These are phyloP conservation scores for Epizoanthus stellaris DNA, from an alignment of 92 coral and sea anemone species.

Conservation along the genomic window DNA sequence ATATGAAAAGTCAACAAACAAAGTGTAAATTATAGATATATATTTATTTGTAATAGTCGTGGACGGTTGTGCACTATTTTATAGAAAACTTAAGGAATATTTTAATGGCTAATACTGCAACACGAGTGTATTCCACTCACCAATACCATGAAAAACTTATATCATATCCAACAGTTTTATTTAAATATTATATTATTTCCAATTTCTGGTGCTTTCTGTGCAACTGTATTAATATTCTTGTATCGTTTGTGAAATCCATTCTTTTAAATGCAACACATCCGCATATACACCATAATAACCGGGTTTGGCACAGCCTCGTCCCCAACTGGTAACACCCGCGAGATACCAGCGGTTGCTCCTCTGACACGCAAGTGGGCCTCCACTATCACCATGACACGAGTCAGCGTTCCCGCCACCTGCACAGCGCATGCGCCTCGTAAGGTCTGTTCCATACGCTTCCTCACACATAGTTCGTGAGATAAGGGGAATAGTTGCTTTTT, in stretches of 20 bases:
- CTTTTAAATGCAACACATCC: slow-evolving; percentile 66
- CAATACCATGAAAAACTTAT: too few species aligned
- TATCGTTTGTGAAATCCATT: slow-evolving; percentile 67
- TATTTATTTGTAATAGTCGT: too few species aligned
- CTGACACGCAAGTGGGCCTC: slow-evolving; percentile 94
- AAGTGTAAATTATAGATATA: too few species aligned
- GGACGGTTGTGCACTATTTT: too few species aligned
- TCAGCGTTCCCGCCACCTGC: slow-evolving; percentile 92
- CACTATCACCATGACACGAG: slow-evolving; percentile 93
- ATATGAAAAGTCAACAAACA: too few species aligned
- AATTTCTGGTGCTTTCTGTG: too few species aligned
- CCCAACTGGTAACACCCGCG: slow-evolving; percentile 93
- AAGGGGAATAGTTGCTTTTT: slow-evolving; percentile 83
- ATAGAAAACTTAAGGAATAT: too few species aligned
- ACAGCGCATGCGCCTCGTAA: slow-evolving; percentile 87
- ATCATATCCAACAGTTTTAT: neutral
- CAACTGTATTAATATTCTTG: neutral
- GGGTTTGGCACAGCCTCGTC: slow-evolving; percentile 81
- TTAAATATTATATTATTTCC: neutral
- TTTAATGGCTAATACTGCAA: too few species aligned
- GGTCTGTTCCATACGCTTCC: slow-evolving; percentile 47
- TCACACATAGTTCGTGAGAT: slow-evolving; percentile 58
- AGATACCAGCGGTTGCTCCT: slow-evolving; percentile 81
- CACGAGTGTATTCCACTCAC: too few species aligned
- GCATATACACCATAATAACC: slow-evolving; percentile 94